Evolutionary conservation across 2,888 invertebrate genomes (phyloP).

Genomic region (Phoronis australis): DNA sequence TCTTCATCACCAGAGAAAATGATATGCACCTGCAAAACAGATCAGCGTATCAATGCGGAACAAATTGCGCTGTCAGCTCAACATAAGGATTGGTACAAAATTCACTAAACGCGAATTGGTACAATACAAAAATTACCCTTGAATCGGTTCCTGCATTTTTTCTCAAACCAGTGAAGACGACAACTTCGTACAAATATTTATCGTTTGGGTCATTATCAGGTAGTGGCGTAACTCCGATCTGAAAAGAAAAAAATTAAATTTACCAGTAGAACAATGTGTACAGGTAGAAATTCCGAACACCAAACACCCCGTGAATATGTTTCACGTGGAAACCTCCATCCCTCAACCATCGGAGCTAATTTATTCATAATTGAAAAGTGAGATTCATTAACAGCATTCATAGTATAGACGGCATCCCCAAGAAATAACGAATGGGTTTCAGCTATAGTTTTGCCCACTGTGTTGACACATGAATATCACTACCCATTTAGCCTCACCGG

Average conservation of each 20-base stretch:
- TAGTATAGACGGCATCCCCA: too few relatives aligned
- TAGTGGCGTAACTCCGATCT: slow-evolving; percentile 51
- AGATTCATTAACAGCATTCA: too few relatives aligned
- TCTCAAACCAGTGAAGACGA: slow-evolving; percentile 52
- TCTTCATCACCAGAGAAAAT: slow-evolving; percentile 54
- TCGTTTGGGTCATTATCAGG: slow-evolving; percentile 52
- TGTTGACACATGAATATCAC: too few relatives aligned
- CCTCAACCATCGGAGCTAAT: too few relatives aligned
- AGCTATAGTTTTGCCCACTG: too few relatives aligned
- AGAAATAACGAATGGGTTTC: too few relatives aligned
- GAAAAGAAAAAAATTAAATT: slow-evolving; percentile 9
- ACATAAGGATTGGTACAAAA: neutral
- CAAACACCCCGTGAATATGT: too few relatives aligned
- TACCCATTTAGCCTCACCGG: too few relatives aligned
- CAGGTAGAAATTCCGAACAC: too few relatives aligned
- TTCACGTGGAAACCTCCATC: too few relatives aligned
- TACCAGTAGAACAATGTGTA: neutral
- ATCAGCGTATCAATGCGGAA: too few relatives aligned
- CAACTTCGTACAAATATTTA: slow-evolving; percentile 55
- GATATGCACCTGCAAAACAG: slow-evolving; percentile 42
- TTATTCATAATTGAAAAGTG: too few relatives aligned
- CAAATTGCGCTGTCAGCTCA: neutral
- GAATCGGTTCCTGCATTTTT: slow-evolving; percentile 48
- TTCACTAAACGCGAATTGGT: neutral
- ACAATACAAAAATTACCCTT: slow-evolving; percentile 28